These are phyloP conservation scores for Eupsilia transversa DNA, from an alignment of 2,888 invertebrate genomes.

Conservation along the genomic window DNA sequence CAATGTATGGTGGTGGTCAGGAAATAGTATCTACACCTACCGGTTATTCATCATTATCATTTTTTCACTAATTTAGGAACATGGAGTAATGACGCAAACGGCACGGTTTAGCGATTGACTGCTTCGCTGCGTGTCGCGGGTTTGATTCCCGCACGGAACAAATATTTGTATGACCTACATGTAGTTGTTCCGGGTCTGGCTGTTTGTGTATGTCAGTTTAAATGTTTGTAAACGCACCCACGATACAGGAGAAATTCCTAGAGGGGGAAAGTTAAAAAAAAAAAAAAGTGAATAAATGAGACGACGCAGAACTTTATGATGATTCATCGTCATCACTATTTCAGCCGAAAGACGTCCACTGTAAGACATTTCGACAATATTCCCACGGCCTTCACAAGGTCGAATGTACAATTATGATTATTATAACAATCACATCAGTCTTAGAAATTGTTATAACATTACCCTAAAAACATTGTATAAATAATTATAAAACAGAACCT, in stretches of 20 bases:
- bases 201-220: no score
- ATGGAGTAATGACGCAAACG: not conserved
- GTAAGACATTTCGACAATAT: no score
- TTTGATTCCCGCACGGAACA: no score
- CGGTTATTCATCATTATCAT: not conserved
- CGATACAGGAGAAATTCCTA: no score
- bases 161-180: no score
- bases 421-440: slow-evolving; percentile 2
- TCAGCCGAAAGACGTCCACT: not conserved
- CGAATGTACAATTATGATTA: not conserved
- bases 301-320: not conserved
- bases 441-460: not conserved
- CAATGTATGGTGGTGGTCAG: not conserved
- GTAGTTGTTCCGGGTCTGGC: no score
- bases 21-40: not conserved
- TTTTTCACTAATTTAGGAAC: not conserved
- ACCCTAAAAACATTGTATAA: slow-evolving; percentile 5
- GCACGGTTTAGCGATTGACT: no score
- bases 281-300: not conserved
- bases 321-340: not conserved
- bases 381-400: not conserved
- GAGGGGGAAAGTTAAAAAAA: no score
- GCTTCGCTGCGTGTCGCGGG: no score
- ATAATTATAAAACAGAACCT: slow-evolving; percentile 30
- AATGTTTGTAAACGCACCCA: no score